Evolutionary conservation across 2,113 vertebrate species (phyloP).

Genomic region (Hucho hucho): DNA sequence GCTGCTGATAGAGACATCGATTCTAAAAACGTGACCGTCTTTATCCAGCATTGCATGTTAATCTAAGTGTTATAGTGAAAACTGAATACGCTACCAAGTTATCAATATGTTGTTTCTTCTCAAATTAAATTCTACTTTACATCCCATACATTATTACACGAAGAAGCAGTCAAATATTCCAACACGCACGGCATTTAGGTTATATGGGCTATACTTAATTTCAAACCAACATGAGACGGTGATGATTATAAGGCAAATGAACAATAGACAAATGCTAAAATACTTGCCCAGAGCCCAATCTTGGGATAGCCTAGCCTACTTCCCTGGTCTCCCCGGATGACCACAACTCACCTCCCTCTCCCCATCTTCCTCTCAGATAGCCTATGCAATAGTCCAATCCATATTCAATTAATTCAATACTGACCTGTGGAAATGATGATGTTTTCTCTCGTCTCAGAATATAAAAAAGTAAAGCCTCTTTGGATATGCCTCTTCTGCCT

Average conservation of each 20-base stretch:
- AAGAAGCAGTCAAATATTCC: background rate
- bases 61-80: too few relatives aligned
- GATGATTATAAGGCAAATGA: too few relatives aligned
- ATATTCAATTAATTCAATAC: background rate
- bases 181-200: background rate
- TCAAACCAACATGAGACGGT: background rate
- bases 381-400: background rate
- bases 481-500: constrained; percentile 22
- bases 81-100: too few relatives aligned
- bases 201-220: background rate
- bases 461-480: constrained; percentile 11
- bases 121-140: too few relatives aligned
- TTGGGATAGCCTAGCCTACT: too few relatives aligned
- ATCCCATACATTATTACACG: background rate
- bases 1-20: background rate
- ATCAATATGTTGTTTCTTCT: background rate
- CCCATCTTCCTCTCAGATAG: background rate
- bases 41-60: too few relatives aligned
- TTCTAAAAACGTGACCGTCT: too few relatives aligned
- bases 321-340: too few relatives aligned
- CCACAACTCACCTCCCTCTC: too few relatives aligned
- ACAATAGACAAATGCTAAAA: background rate
- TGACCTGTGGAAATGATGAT: constrained; percentile 5
- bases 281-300: too few relatives aligned
- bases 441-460: constrained; percentile 3